Percentiles rank a stretch among this genome's conserved stretches.
phyloP scores from a whole-genome alignment of 2,113 vertebrate genomes.

The Heptranchias perlo region DNA sequence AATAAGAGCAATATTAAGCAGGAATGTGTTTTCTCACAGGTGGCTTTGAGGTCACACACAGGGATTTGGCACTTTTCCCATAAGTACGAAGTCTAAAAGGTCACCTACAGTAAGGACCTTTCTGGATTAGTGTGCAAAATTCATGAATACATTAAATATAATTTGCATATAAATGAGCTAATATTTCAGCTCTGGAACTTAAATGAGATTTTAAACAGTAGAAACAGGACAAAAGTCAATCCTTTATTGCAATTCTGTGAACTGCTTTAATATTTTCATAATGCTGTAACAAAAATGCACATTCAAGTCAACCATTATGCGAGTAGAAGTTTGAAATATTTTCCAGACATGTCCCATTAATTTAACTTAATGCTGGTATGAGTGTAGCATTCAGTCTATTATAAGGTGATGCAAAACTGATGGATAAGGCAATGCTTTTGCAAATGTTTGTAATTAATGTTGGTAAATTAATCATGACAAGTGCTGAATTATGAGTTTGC shows the following conservation, averaged over 20 bases:
- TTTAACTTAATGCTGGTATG: neutral
- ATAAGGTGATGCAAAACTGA: slow-evolving; percentile 14
- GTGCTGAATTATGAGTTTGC: slow-evolving; percentile 25
- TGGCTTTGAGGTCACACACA: neutral
- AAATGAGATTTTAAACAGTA: slow-evolving; percentile 37
- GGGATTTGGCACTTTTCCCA: slow-evolving; percentile 30
- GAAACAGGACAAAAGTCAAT: slow-evolving; percentile 31
- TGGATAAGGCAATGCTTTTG: slow-evolving; percentile 28
- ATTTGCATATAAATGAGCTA: slow-evolving; percentile 33
- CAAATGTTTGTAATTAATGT: slow-evolving; percentile 25
- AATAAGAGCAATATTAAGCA: slow-evolving; percentile 18
- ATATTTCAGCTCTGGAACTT: slow-evolving; percentile 34
- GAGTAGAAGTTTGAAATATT: slow-evolving; percentile 13
- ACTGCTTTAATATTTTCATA: slow-evolving; percentile 23
- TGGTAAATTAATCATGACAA: slow-evolving; percentile 22
- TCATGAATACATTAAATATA: slow-evolving; percentile 32
- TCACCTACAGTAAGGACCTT: slow-evolving; percentile 19
- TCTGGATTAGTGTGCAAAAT: slow-evolving; percentile 35
- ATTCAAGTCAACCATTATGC: slow-evolving; percentile 2
- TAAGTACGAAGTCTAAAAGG: slow-evolving; percentile 5
- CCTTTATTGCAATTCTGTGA: slow-evolving; percentile 34
- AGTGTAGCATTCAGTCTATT: neutral
- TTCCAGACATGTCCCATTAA: slow-evolving; percentile 12
- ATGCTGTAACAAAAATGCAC: neutral
- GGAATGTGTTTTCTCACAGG: neutral